Conservation (phyloP, 1,140 invertebrate genomes). For the Mesaphorura yosii region DNA sequence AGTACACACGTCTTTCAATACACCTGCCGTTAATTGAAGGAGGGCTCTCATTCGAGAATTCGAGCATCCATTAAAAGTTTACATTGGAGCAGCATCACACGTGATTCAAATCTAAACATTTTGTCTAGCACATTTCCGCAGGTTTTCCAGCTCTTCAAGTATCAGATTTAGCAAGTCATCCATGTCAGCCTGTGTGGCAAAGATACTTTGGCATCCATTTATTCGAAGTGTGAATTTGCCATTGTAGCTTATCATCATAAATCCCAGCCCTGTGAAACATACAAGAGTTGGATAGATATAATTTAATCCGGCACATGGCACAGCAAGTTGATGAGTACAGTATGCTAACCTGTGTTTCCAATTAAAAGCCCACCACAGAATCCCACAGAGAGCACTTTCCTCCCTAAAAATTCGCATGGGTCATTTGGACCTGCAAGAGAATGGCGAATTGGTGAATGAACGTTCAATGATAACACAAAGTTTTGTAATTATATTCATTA, state of each 20-base stretch:
- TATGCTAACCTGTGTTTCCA: slow-evolving; percentile 1
- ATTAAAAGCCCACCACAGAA: not conserved
- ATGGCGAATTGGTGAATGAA: no score
- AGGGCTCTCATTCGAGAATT: no score
- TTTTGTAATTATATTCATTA: no score
- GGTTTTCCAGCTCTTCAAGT: not conserved
- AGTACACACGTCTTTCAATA: no score
- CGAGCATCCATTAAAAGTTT: no score
- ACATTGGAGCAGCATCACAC: no score
- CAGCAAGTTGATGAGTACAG: no score
- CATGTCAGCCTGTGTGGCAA: not conserved
- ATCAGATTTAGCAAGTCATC: slow-evolving; percentile 1
- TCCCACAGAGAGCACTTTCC: not conserved
- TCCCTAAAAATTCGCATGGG: not conserved
- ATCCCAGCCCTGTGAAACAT: not conserved
- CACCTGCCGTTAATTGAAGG: no score
- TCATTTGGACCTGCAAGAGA: not conserved
- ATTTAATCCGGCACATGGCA: not conserved
- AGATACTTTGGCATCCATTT: not conserved
- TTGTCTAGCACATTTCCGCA: not conserved
- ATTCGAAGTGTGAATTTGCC: not conserved
- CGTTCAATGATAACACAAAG: no score
- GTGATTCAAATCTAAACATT: not conserved
- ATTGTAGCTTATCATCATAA: not conserved
- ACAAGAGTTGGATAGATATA: not conserved